These are phyloP conservation scores for Marmota flaviventris DNA, from an alignment of 2,113 vertebrate species.

Conservation along the genomic window DNA sequence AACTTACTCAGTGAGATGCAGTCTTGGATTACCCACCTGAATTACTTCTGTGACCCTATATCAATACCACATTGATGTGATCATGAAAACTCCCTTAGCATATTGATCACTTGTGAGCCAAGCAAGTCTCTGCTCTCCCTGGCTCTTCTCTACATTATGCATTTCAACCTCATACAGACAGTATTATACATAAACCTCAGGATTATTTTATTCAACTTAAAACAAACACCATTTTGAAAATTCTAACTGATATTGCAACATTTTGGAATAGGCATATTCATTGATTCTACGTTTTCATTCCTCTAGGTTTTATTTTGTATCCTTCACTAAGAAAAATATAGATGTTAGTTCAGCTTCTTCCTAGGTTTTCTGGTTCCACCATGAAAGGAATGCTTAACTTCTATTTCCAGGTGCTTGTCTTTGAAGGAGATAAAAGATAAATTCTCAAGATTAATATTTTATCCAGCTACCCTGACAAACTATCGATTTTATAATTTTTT, in stretches of 20 bases:
- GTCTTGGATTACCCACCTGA: background rate
- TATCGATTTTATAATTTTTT: background rate
- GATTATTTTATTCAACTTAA: conserved; percentile 29
- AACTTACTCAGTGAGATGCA: background rate
- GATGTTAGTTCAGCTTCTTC: background rate
- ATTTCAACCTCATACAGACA: background rate
- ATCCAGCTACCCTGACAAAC: background rate
- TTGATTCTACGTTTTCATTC: background rate
- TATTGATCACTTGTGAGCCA: background rate
- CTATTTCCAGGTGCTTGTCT: background rate
- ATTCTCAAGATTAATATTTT: background rate
- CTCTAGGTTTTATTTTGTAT: background rate
- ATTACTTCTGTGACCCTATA: background rate
- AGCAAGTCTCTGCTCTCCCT: background rate
- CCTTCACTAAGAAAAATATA: background rate
- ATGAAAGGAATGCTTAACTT: background rate
- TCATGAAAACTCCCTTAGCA: background rate
- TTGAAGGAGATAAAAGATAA: background rate
- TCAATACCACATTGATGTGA: background rate
- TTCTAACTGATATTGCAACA: background rate
- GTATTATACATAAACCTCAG: background rate
- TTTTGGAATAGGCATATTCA: background rate
- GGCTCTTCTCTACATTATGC: background rate
- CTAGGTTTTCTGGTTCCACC: background rate
- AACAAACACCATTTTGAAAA: background rate